phyloP scores from a whole-genome alignment of 2,113 vertebrate species.

The Hemichromis elongatus region DNA sequence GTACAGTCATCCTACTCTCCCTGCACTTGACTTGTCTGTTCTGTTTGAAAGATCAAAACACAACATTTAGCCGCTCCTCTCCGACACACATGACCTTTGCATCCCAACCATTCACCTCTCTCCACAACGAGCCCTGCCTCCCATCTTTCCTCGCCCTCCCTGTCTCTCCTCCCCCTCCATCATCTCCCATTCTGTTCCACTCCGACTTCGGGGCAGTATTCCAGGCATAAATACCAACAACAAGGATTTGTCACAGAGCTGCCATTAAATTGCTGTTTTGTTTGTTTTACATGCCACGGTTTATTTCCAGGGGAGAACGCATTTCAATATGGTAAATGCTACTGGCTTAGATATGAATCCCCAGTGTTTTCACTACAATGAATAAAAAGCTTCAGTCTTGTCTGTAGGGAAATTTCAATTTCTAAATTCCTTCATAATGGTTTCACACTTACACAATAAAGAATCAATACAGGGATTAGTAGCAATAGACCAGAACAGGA shows the following conservation, averaged over 20 bases:
- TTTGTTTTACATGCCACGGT: slow-evolving; percentile 42
- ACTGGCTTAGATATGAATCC: slow-evolving; percentile 30
- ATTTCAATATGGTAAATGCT: slow-evolving; percentile 50
- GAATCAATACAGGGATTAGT: slow-evolving; percentile 12
- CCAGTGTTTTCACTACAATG: background rate
- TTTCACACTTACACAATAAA: background rate
- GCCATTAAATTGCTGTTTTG: slow-evolving; percentile 57
- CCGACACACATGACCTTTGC: slow-evolving; percentile 41
- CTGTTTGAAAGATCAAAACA: slow-evolving; percentile 54
- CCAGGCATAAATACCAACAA: slow-evolving; percentile 60
- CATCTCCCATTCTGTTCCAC: background rate
- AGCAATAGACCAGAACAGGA: background rate
- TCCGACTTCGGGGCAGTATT: slow-evolving; percentile 26
- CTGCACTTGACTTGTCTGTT: slow-evolving; percentile 23
- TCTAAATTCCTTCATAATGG: background rate
- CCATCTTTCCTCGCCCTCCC: background rate
- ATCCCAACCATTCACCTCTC: slow-evolving; percentile 44
- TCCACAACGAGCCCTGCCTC: background rate
- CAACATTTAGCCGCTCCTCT: slow-evolving; percentile 51
- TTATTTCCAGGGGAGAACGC: slow-evolving; percentile 40
- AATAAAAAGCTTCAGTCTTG: slow-evolving; percentile 11
- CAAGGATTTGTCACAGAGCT: slow-evolving; percentile 63
- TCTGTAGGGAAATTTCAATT: background rate
- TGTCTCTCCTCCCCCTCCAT: background rate
- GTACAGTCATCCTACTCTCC: background rate